Base-by-base conservation (phyloP, 2,888 invertebrate genomes). In the Eupithecia abbreviata region DNA sequence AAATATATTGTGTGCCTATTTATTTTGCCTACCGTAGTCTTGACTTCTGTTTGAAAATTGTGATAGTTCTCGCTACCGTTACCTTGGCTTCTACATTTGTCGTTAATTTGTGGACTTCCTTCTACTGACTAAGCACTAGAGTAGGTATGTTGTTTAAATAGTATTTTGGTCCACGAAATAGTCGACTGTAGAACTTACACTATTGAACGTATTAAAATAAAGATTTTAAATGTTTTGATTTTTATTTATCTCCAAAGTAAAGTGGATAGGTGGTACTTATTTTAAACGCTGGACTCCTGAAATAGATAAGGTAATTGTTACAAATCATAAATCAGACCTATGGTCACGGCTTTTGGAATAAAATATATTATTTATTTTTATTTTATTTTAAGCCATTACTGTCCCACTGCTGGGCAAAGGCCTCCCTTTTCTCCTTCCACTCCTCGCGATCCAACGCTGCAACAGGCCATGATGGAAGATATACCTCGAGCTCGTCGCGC, bases 11-110 rank as follows among this genome's bases (percentile, higher is more conserved):
- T 62, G 62, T 62, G 30, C 62, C 30, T 18, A 58, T 58, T 58
- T 58, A 58, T 58, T 18, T 58, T 18, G 5, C 58, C 58, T 30
- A 62, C 18, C 4, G 62, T 30, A 62, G 62, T 62, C 4, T 84
- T 90, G 90, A 85, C 85, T 82, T 82, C 84, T 80, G 79, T 82
- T 81, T 92, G 92, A 92, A 90, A 91, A 91, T 91, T 90, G 83
- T 49, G 72, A 71, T 75, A 74, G 69, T 67, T 69, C 71, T 72
- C 62, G 69, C 69, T 77, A 72, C 77, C 72, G 72, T 77, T 77
- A 77, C 82, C 75, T 80, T 74, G 71, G 74, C 67, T 62, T 74
- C 72, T 77, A 77, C 49, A 74, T 73, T 70, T 70, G 68, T 45
- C 47, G 47, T n/a, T 68, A 45, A 18, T 68, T 45, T 66, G 66